Evolutionary conservation across 2,113 vertebrate species (phyloP).

Genomic region (Psilopogon haemacephalus): DNA sequence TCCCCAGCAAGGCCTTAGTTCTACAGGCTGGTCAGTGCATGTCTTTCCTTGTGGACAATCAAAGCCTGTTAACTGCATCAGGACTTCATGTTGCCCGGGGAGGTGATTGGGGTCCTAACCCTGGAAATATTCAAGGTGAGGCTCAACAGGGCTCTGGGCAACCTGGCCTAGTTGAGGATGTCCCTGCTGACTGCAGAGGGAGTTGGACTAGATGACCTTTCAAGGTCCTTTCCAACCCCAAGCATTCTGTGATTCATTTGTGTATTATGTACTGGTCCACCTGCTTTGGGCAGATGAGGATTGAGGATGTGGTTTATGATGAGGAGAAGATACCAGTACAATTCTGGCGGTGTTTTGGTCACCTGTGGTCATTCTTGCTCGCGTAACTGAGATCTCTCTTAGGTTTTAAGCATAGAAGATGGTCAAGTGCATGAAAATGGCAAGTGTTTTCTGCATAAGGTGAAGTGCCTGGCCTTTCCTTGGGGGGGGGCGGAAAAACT

Average conservation of each 20-base stretch:
- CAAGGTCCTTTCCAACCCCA: too few species aligned
- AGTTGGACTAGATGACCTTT: too few species aligned
- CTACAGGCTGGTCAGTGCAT: not conserved
- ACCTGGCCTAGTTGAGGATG: too few species aligned
- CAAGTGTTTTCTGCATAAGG: not conserved
- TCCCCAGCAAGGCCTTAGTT: not conserved
- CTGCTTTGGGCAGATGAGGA: not conserved
- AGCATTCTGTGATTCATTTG: too few species aligned
- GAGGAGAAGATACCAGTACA: not conserved
- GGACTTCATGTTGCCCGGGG: not conserved
- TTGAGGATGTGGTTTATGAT: not conserved
- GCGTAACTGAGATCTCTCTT: not conserved
- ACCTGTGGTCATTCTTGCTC: not conserved
- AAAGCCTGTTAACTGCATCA: not conserved
- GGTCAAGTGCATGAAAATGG: not conserved
- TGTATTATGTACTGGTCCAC: not conserved
- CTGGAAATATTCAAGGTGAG: too few species aligned
- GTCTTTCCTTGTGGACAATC: not conserved
- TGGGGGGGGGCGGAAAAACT: not conserved
- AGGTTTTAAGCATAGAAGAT: not conserved
- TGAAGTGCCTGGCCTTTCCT: not conserved
- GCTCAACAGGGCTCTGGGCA: too few species aligned
- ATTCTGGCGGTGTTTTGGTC: not conserved
- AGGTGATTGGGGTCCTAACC: too few species aligned
- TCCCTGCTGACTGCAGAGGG: too few species aligned